These are phyloP conservation scores for Deroplatys truncata DNA, from an alignment of 2,888 invertebrate genomes.

Conservation along the genomic window DNA sequence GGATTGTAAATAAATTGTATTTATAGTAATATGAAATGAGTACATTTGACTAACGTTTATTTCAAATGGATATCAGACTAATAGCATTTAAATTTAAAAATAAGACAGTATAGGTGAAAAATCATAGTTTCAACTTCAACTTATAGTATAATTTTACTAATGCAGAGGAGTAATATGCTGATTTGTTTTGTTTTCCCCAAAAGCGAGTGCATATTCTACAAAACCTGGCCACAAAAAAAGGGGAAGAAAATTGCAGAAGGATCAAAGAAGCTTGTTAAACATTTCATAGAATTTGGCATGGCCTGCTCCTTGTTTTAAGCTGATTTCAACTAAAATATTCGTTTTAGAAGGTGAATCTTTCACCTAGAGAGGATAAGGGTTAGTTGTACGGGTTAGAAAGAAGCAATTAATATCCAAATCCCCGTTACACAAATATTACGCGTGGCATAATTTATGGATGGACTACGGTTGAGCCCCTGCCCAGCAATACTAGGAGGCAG, in stretches of 20 bases:
- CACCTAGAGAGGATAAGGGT: constrained; percentile 19
- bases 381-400: constrained; percentile 21
- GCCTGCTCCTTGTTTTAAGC: constrained; percentile 3
- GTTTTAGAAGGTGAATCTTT: constrained; percentile 21
- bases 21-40: no score
- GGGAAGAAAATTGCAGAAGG: neutral
- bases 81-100: no score
- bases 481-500: neutral
- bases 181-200: neutral
- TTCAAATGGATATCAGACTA: no score
- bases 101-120: no score
- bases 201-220: neutral
- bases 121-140: no score
- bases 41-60: no score
- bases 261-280: constrained; percentile 7
- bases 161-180: no score
- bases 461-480: neutral
- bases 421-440: constrained; percentile 23
- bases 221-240: neutral
- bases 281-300: neutral
- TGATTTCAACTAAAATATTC: constrained; percentile 21
- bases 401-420: constrained; percentile 27
- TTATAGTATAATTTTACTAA: no score
- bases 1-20: no score
- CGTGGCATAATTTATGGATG: constrained; percentile 25